Conservation (phyloP, 1,140 invertebrate species). For the Zaprionus gabonicus region DNA sequence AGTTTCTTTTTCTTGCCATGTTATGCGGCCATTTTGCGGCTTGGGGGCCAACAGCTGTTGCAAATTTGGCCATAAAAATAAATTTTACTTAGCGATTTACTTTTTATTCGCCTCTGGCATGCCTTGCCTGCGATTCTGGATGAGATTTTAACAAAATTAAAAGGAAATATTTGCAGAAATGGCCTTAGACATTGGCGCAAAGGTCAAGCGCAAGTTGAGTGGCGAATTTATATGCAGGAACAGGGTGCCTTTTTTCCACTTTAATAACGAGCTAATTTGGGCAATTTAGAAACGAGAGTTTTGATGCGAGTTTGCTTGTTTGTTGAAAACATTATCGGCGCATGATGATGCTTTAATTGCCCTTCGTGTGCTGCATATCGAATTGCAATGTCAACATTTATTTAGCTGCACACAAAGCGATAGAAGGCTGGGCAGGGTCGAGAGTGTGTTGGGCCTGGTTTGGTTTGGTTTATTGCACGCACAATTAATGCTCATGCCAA, state of each 20-base stretch:
- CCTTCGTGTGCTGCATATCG: conserved; percentile 33
- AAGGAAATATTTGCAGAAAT: conserved; percentile 33
- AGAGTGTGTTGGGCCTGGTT: conserved; percentile 5
- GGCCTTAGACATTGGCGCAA: background rate
- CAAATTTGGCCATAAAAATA: conserved; percentile 64
- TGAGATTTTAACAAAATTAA: conserved; percentile 63
- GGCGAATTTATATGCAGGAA: background rate
- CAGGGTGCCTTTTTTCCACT: background rate
- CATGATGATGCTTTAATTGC: conserved; percentile 35
- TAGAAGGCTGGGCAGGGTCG: background rate
- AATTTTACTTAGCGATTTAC: conserved; percentile 64
- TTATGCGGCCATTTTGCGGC: conserved; percentile 59
- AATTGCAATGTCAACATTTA: conserved; percentile 58
- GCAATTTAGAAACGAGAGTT: conserved; percentile 6
- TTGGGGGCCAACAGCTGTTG: conserved; percentile 56
- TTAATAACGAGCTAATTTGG: background rate
- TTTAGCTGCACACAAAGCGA: conserved; percentile 37
- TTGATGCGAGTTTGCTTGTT: background rate
- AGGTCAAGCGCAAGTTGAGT: background rate
- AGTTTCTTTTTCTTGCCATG: conserved; percentile 36
- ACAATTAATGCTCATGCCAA: conserved; percentile 47
- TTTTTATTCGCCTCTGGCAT: conserved; percentile 37
- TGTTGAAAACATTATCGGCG: conserved; percentile 17
- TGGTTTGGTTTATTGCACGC: conserved; percentile 35
- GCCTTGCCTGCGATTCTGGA: conserved; percentile 18